phyloP scores from a whole-genome alignment of 2,113 vertebrate genomes.

The Willisornis vidua region DNA sequence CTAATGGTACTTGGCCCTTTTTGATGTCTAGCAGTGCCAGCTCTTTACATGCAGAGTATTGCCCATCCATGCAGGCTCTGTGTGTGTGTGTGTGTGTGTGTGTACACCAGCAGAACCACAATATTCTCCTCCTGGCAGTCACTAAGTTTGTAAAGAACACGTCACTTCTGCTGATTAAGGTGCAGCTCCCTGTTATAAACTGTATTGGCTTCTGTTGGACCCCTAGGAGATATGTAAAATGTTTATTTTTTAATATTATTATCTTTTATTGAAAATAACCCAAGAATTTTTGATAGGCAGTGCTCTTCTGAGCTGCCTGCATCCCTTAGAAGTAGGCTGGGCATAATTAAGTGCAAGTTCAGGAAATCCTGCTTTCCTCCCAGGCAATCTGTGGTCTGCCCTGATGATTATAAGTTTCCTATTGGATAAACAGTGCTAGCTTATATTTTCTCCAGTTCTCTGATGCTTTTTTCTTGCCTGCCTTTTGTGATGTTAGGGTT shows the following conservation, averaged over 20 bases:
- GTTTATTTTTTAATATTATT: neutral
- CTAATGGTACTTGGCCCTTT: neutral
- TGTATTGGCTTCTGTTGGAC: neutral
- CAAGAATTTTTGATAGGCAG: neutral
- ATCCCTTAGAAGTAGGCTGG: neutral
- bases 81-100: too few relatives aligned
- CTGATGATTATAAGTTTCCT: neutral
- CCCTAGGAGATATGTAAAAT: neutral
- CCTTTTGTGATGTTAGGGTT: neutral
- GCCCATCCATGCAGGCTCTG: neutral
- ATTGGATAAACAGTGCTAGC: neutral
- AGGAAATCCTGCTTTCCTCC: neutral
- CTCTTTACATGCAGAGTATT: neutral
- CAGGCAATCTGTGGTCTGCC: neutral
- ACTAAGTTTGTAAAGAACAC: accelerated
- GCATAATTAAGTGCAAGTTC: neutral
- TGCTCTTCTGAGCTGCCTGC: neutral
- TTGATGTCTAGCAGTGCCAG: neutral
- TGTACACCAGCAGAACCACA: neutral
- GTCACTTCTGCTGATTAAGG: neutral
- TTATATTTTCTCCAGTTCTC: neutral
- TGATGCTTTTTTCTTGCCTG: neutral
- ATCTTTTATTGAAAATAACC: neutral
- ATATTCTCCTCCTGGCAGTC: neutral
- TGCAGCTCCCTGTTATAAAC: neutral